Base-by-base conservation (phyloP, 2,797 vertebrate species). In the Malurus splendens region DNA sequence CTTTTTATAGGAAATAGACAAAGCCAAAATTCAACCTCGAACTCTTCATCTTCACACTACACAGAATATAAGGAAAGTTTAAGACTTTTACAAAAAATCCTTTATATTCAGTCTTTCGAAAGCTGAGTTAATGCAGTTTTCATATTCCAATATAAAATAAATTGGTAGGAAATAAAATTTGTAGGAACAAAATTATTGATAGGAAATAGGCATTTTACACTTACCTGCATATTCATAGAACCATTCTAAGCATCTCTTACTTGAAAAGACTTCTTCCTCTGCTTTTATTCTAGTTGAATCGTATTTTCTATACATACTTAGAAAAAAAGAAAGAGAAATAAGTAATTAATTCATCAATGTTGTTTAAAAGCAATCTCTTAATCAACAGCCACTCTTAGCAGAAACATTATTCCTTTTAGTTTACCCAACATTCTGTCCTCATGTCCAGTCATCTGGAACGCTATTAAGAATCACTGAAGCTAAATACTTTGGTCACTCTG, bases 171-270 rank as follows among this genome's bases (percentile, higher is more conserved):
- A 36, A 36, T 36, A 36, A 36, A 36, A 36, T 36, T 36, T 36
- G 36, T 36, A 36, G 36, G 36, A 36, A 36, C 36, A 36, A 36
- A 36, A 36, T 39, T 65, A 65, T 18, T 57, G 55, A 15, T 17
- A 93, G 38, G 41, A 64, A 87, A 87, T 70, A 30, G 48, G 30
- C 25, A 56, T 83, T 88, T 91, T 42, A 94, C 86, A 28, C 94
- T 91, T 96, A 99, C 99, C 99, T 97, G 99, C 99, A 61, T 99
- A 99, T 96, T 99, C 99, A 93, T 99, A 99, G 96, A 99, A 99
- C 99, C 99, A 99, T 94, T 99, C 99, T 96, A 99, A 97, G 96
- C 99, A 99, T 89, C 99, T 98, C 96, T 99, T 99, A 98, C 98
- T 99, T 84, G 99, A 99, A 97, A 99, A 99, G n/a, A 97, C 98